These are phyloP conservation scores for Conus canariensis DNA, from an alignment of 2,888 invertebrate species.

Conservation along the genomic window DNA sequence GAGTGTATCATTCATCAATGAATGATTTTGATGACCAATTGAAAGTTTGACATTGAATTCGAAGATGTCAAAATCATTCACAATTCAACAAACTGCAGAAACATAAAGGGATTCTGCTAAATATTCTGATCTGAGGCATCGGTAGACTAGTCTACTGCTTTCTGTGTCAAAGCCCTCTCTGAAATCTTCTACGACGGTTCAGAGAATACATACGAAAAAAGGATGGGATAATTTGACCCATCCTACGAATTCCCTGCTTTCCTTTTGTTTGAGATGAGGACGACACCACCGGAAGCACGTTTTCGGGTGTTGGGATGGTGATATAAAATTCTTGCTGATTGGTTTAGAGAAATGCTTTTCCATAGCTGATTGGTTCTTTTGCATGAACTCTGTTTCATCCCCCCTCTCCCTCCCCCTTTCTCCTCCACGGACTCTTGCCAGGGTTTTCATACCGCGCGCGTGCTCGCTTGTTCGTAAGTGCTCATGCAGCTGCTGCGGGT, in stretches of 20 bases:
- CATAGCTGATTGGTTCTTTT: not conserved
- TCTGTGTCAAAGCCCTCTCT: not conserved
- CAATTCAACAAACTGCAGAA: no score
- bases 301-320: not conserved
- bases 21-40: no score
- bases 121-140: not conserved
- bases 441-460: no score
- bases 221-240: constrained; percentile 40
- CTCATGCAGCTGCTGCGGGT: no score
- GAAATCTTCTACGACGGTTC: constrained; percentile 55
- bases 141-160: not conserved
- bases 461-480: no score
- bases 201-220: constrained; percentile 56
- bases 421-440: no score
- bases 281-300: constrained; percentile 30
- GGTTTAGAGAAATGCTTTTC: not conserved
- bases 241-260: constrained; percentile 3
- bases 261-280: not conserved
- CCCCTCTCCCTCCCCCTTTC: no score
- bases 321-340: not conserved
- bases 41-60: no score
- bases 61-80: no score
- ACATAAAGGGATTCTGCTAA: not conserved
- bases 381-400: not conserved
- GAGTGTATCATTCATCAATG: no score